phyloP scores from a whole-genome alignment of 2,113 vertebrate genomes.

The Columba livia region DNA sequence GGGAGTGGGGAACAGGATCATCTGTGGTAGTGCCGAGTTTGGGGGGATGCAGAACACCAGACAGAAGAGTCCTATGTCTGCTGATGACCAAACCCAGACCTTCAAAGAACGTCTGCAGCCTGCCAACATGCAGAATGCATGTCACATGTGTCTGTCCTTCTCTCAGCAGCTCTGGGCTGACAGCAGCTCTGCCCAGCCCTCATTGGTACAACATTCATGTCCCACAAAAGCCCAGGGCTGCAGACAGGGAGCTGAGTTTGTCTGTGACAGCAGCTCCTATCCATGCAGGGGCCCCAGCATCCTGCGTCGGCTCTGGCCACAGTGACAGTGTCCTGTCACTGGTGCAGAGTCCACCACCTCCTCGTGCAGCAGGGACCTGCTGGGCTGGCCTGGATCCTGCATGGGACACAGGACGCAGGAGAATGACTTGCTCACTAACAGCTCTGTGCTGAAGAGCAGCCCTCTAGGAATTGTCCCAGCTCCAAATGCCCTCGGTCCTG shows the following conservation, averaged over 20 bases:
- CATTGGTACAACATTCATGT: not conserved
- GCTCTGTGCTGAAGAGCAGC: not conserved
- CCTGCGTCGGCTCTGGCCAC: not conserved
- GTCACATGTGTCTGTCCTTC: fast-evolving
- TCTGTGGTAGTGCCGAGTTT: fast-evolving
- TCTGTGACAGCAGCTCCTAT: not conserved
- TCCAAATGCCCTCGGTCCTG: not conserved
- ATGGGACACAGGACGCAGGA: not conserved
- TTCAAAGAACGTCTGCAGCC: not conserved
- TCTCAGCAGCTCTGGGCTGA: not conserved
- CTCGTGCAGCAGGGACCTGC: not conserved
- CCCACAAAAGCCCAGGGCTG: not conserved
- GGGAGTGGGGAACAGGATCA: not conserved
- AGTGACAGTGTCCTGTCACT: not conserved
- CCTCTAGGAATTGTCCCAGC: not conserved
- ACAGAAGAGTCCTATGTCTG: not conserved
- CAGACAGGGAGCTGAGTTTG: not conserved
- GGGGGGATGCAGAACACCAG: not conserved
- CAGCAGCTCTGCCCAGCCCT: not conserved
- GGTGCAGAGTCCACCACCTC: not conserved
- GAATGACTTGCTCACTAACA: not conserved
- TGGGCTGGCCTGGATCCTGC: not conserved
- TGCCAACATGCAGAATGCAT: not conserved
- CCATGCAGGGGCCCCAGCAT: not conserved
- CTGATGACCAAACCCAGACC: not conserved